A percentile compares a stretch with the other conserved stretches of the same genome.
Conservation (phyloP, 2,797 vertebrate species). For the Semotilus atromaculatus region DNA sequence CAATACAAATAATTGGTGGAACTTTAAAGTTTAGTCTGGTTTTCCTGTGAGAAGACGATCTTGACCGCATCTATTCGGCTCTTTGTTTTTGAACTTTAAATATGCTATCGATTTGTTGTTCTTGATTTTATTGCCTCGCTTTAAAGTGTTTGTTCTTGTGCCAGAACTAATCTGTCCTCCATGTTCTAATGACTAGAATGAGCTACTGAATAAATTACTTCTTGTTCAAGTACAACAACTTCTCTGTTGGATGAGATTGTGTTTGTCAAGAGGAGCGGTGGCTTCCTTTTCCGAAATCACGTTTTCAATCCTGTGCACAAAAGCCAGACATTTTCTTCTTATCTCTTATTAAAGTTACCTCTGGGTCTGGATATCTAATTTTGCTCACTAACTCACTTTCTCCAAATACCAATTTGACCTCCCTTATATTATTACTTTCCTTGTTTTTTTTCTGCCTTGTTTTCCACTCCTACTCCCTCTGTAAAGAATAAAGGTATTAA, state of each 20-base stretch:
- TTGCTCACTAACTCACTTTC: conserved; percentile 69
- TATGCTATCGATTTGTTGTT: conserved; percentile 31
- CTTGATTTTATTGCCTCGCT: conserved; percentile 25
- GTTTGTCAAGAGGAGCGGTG: conserved; percentile 31
- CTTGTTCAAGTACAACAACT: conserved; percentile 73
- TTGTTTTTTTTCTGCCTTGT: conserved; percentile 28
- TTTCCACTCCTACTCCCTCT: conserved; percentile 55
- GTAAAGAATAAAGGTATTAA: conserved; percentile 80
- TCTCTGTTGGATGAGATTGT: conserved; percentile 39
- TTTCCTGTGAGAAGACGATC: conserved; percentile 37
- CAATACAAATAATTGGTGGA: conserved; percentile 44
- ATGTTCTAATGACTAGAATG: conserved; percentile 37
- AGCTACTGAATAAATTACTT: conserved; percentile 68
- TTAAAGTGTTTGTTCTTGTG: conserved; percentile 40
- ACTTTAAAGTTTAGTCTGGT: conserved; percentile 29
- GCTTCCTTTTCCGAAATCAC: conserved; percentile 31
- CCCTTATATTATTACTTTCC: conserved; percentile 73
- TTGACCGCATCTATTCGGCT: conserved; percentile 32
- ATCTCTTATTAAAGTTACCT: conserved; percentile 79
- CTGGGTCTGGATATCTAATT: conserved; percentile 69
- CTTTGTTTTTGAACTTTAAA: conserved; percentile 14
- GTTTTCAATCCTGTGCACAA: conserved; percentile 70
- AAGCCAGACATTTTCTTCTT: conserved; percentile 73
- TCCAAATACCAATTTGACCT: conserved; percentile 77
- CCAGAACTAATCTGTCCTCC: conserved; percentile 39